phyloP scores from a whole-genome alignment of 2,797 vertebrate genomes.

The Acropternis orthonyx region DNA sequence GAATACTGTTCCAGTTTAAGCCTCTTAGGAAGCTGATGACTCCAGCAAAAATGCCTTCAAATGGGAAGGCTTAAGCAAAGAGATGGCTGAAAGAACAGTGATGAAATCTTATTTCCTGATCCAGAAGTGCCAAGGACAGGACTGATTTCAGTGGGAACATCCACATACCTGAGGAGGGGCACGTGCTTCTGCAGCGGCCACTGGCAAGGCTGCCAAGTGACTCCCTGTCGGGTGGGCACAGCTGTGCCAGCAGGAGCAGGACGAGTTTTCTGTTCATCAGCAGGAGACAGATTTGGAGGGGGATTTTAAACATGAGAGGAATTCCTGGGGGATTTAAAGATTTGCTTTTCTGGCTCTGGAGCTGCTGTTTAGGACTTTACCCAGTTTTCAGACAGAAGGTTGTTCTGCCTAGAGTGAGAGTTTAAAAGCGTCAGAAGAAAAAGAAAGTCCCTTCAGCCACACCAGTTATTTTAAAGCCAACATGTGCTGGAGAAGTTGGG shows the following conservation, averaged over 20 bases:
- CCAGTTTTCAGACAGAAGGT: neutral
- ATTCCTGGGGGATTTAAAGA: neutral
- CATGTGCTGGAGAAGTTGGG: neutral
- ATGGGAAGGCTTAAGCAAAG: neutral
- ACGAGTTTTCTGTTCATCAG: neutral
- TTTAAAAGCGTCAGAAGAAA: neutral
- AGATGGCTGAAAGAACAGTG: neutral
- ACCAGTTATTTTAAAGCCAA: neutral
- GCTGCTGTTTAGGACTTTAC: neutral
- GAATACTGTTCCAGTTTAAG: neutral
- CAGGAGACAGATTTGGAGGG: neutral
- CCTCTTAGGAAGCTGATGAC: neutral
- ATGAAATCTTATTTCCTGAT: neutral
- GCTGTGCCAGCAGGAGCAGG: neutral
- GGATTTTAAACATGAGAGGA: neutral
- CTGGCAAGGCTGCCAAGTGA: neutral
- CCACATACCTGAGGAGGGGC: neutral
- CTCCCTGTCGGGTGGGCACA: accelerated
- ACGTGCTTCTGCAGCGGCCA: neutral
- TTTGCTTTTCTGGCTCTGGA: neutral
- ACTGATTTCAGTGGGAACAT: neutral
- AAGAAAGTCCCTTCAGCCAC: neutral
- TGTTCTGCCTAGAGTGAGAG: neutral
- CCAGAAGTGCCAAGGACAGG: neutral
- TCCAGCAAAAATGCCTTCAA: neutral